These are phyloP conservation scores for Drosophila lacertosa DNA, from an alignment of 1,140 invertebrate genomes.

Conservation along the genomic window DNA sequence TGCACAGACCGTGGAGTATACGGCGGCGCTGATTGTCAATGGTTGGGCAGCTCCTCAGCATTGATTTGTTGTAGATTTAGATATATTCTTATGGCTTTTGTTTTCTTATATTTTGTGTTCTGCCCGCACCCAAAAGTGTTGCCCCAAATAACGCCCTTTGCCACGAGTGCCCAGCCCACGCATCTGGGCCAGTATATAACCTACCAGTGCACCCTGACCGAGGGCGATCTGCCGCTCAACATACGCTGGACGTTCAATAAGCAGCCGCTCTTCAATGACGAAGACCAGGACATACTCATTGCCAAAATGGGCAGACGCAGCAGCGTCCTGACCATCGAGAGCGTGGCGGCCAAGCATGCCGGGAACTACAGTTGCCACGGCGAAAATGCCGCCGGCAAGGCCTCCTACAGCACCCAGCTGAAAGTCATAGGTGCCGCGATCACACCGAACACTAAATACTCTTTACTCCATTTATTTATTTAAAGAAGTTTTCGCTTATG, in stretches of 20 bases:
- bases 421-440: slow-evolving; percentile 77
- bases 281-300: slow-evolving; percentile 84
- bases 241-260: slow-evolving; percentile 91
- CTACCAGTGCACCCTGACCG: slow-evolving; percentile 87
- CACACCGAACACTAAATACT: neutral
- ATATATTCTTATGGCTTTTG: slow-evolving; percentile 34
- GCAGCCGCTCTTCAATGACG: slow-evolving; percentile 84
- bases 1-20: slow-evolving; percentile 88
- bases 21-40: slow-evolving; percentile 89
- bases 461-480: neutral
- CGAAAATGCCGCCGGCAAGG: slow-evolving; percentile 89
- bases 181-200: slow-evolving; percentile 88
- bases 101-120: slow-evolving; percentile 18
- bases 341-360: slow-evolving; percentile 88
- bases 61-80: slow-evolving; percentile 4
- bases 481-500: slow-evolving; percentile 23
- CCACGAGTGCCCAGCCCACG: slow-evolving; percentile 86
- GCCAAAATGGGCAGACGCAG: slow-evolving; percentile 85
- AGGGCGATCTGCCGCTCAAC: slow-evolving; percentile 92
- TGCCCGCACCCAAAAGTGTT: slow-evolving; percentile 84
- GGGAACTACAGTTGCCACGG: slow-evolving; percentile 90
- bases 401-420: slow-evolving; percentile 85
- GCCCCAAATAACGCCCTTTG: slow-evolving; percentile 87
- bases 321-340: slow-evolving; percentile 90
- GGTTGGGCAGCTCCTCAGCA: slow-evolving; percentile 86